These are phyloP conservation scores for Chondrilla cf. caribensis DNA, from an alignment of 37 sponge, comb jelly and placozoan genomes.

Conservation along the genomic window DNA sequence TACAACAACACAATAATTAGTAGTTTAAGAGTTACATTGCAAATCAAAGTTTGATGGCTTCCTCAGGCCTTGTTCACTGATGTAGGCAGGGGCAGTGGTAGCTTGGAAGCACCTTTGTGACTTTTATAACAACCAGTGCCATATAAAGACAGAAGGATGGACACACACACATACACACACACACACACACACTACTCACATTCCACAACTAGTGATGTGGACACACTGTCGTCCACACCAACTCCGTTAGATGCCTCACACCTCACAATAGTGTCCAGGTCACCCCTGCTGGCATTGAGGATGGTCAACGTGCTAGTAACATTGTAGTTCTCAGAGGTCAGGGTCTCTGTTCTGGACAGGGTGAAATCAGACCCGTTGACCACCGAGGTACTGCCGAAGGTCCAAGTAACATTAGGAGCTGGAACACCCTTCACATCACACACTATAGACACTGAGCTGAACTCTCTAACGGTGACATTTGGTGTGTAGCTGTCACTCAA, in stretches of 20 bases:
- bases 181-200: slow-evolving; percentile 3
- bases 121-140: too few species aligned
- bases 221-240: background rate
- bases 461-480: background rate
- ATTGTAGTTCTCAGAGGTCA: background rate
- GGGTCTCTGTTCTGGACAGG: background rate
- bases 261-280: slow-evolving; percentile 19
- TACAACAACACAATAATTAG: too few species aligned
- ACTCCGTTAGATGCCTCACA: slow-evolving; percentile 36
- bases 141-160: background rate
- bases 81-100: too few species aligned
- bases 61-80: background rate
- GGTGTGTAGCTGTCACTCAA: background rate
- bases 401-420: slow-evolving; percentile 43
- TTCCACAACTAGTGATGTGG: background rate
- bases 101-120: too few species aligned
- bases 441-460: background rate
- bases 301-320: slow-evolving; percentile 15
- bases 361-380: background rate
- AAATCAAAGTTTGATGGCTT: too few species aligned
- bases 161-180: background rate
- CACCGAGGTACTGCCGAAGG: background rate
- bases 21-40: too few species aligned
- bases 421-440: slow-evolving; percentile 50
- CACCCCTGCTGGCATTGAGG: background rate